Conservation (phyloP, 2,113 vertebrate species). For the Zootoca vivipara region DNA sequence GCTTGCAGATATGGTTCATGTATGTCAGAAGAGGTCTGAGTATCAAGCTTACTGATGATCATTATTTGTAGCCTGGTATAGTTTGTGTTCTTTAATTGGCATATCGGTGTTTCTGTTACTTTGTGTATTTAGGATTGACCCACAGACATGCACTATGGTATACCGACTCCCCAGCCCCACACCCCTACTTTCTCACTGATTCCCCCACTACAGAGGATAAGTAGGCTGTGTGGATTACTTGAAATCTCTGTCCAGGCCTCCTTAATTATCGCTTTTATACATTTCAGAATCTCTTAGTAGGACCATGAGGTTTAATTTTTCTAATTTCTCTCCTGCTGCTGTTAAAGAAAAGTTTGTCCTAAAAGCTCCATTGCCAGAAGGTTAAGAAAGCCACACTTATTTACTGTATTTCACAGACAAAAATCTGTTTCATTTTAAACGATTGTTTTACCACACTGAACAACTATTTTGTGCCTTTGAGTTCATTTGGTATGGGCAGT, state of each 20-base stretch:
- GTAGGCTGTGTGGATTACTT: not conserved
- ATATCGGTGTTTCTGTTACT: not conserved
- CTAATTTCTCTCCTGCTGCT: not conserved
- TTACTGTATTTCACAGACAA: not conserved
- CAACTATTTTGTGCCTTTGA: not conserved
- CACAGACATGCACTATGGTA: not conserved
- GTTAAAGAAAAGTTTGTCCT: not conserved
- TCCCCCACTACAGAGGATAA: not conserved
- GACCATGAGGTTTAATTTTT: not conserved
- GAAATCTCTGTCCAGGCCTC: not conserved
- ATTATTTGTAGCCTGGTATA: conserved; percentile 27
- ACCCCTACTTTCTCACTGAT: not conserved
- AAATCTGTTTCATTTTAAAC: not conserved
- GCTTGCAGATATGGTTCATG: conserved; percentile 74
- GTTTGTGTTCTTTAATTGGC: conserved; percentile 28
- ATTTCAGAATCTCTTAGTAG: not conserved
- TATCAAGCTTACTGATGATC: conserved; percentile 38
- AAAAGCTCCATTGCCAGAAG: not conserved
- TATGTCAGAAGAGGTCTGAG: conserved; percentile 63
- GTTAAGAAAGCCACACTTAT: not conserved
- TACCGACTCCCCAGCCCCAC: not conserved
- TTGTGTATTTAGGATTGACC: not conserved
- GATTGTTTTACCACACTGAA: not conserved
- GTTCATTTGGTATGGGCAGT: not conserved
- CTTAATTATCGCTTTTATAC: not conserved